Evolutionary conservation across 2,888 invertebrate species (phyloP).

Genomic region (Orthosia cruda): DNA sequence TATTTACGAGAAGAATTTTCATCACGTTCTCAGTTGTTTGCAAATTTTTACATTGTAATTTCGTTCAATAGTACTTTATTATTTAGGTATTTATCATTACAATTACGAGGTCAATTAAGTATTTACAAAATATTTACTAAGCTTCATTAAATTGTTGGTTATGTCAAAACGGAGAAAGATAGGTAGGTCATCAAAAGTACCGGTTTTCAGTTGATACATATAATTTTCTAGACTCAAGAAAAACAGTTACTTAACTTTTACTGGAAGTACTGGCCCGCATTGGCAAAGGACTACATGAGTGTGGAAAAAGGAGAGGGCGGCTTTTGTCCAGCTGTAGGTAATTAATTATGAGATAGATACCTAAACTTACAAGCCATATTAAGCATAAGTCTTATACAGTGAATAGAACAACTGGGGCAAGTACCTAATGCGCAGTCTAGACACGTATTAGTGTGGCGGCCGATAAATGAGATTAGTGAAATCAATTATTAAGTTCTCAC

Average conservation of each 20-base stretch:
- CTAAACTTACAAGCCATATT: slow-evolving; percentile 10
- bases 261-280: no score
- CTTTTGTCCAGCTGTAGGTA: no score
- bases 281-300: no score
- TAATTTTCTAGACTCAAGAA: not conserved
- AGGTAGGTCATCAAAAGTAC: not conserved
- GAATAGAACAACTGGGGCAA: slow-evolving; percentile 53
- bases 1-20: slow-evolving; percentile 4
- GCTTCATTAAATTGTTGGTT: not conserved
- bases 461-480: slow-evolving; percentile 86
- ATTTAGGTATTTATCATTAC: not conserved
- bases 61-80: not conserved
- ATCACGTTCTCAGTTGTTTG: not conserved
- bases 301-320: no score
- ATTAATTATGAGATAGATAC: no score
- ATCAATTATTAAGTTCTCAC: slow-evolving; percentile 90
- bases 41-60: slow-evolving; percentile 21
- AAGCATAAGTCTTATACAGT: slow-evolving; percentile 17
- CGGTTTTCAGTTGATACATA: not conserved
- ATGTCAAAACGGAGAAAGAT: not conserved
- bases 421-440: slow-evolving; percentile 77
- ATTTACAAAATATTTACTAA: not conserved
- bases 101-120: not conserved
- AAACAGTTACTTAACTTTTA: not conserved
- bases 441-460: slow-evolving; percentile 78